Percentiles rank a stretch among this genome's conserved stretches.
phyloP scores from a whole-genome alignment of 1,140 invertebrate species.

The Cydia pomonella region DNA sequence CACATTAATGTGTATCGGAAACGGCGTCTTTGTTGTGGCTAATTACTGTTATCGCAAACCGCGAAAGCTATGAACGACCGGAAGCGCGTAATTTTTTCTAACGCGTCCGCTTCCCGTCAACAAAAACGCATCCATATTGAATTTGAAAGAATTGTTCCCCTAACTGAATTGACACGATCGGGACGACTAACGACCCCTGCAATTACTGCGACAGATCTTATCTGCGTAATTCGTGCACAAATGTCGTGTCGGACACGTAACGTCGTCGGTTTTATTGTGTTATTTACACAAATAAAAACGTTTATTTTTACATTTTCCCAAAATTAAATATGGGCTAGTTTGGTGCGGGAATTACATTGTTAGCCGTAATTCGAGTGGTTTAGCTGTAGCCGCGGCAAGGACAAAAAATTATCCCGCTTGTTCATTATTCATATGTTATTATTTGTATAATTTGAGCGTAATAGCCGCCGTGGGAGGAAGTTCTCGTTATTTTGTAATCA shows the following conservation, averaged over 20 bases:
- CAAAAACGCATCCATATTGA: constrained; percentile 54
- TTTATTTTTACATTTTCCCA: constrained; percentile 80
- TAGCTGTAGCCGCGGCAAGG: constrained; percentile 42
- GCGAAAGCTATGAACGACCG: constrained; percentile 60
- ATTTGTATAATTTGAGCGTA: constrained; percentile 59
- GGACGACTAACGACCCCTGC: constrained; percentile 72
- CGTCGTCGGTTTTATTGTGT: constrained; percentile 74
- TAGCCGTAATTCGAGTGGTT: constrained; percentile 63
- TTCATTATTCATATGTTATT: constrained; percentile 71
- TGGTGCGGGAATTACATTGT: constrained; percentile 64
- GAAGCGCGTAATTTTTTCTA: constrained; percentile 74
- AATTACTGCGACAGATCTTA: constrained; percentile 77
- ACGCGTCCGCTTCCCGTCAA: constrained; percentile 67
- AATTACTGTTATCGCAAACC: constrained; percentile 56
- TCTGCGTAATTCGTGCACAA: constrained; percentile 72
- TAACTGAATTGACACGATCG: constrained; percentile 77
- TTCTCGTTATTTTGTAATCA: constrained; percentile 71
- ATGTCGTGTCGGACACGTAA: constrained; percentile 64
- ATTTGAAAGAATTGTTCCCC: constrained; percentile 62
- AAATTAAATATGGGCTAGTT: constrained; percentile 79
- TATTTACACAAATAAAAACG: constrained; percentile 81
- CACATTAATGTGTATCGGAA: constrained; percentile 38
- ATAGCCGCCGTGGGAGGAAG: constrained; percentile 67
- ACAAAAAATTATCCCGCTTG: constrained; percentile 43
- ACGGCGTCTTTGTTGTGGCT: constrained; percentile 35